phyloP scores from a whole-genome alignment of 2,797 vertebrate species.

The Enteromius radiatus region DNA sequence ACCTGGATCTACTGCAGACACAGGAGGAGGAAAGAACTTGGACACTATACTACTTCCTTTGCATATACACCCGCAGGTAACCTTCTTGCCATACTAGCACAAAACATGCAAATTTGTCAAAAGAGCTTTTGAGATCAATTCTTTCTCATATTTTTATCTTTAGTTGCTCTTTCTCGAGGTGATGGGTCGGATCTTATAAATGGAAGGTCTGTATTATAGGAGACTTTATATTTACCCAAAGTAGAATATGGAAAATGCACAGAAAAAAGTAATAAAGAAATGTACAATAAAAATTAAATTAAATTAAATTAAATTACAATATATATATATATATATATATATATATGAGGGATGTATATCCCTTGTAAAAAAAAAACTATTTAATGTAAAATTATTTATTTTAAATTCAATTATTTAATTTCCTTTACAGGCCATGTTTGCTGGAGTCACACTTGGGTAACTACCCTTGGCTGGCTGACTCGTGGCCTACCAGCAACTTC shows the following conservation, averaged over 20 bases:
- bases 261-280: neutral
- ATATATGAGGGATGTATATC: too few species aligned
- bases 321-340: too few species aligned
- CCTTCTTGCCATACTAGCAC: conserved; percentile 10
- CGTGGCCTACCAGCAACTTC: conserved; percentile 84
- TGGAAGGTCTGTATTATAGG: conserved; percentile 81
- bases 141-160: conserved; percentile 52
- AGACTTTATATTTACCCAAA: neutral
- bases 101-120: neutral
- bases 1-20: conserved; percentile 81
- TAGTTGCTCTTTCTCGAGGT: conserved; percentile 86
- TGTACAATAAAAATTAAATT: neutral
- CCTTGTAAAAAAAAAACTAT: neutral
- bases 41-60: conserved; percentile 95
- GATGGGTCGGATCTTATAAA: conserved; percentile 82
- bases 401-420: neutral
- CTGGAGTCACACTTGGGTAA: conserved; percentile 81
- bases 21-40: conserved; percentile 88
- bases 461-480: conserved; percentile 92
- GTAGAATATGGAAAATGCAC: neutral
- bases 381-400: neutral
- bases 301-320: neutral
- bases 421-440: conserved; percentile 76
- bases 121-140: neutral
- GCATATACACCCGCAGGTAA: conserved; percentile 91